Conservation (phyloP, 2,113 vertebrate genomes). For the Struthio camelus region DNA sequence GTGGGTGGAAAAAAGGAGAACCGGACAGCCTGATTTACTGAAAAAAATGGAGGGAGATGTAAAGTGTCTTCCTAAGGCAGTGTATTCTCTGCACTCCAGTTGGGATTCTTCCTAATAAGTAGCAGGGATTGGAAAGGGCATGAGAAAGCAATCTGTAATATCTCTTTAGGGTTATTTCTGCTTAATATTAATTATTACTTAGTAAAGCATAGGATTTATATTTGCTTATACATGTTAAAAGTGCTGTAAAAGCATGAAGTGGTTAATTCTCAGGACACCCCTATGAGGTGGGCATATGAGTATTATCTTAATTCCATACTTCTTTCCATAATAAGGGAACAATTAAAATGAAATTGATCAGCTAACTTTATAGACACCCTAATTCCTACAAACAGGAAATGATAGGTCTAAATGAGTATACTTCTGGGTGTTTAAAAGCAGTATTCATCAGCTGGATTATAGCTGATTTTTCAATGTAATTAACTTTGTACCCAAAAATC, state of each 20-base stretch:
- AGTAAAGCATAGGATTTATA: slow-evolving; percentile 13
- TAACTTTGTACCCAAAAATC: slow-evolving; percentile 79
- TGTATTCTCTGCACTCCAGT: not conserved
- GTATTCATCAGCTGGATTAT: slow-evolving; percentile 70
- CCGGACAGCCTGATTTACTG: slow-evolving; percentile 19
- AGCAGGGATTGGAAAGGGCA: not conserved
- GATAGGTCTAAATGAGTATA: slow-evolving; percentile 71
- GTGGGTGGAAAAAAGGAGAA: not conserved
- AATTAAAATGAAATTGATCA: slow-evolving; percentile 76
- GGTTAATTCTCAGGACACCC: slow-evolving; percentile 39
- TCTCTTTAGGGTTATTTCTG: slow-evolving; percentile 14
- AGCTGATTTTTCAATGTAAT: slow-evolving; percentile 78
- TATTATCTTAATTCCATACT: slow-evolving; percentile 48
- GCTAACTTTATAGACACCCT: slow-evolving; percentile 62
- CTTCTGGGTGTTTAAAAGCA: slow-evolving; percentile 72
- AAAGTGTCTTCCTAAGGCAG: slow-evolving; percentile 46
- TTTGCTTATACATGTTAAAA: slow-evolving; percentile 30
- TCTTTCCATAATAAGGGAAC: slow-evolving; percentile 69
- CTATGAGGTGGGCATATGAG: slow-evolving; percentile 5
- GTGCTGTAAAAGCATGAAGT: slow-evolving; percentile 24
- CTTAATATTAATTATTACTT: slow-evolving; percentile 44
- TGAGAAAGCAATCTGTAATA: slow-evolving; percentile 10
- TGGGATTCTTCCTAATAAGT: slow-evolving; percentile 5
- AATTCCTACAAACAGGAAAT: slow-evolving; percentile 75
- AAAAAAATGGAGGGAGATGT: slow-evolving; percentile 26